phyloP scores from a whole-genome alignment of 2,113 vertebrate genomes.

The Microtus pennsylvanicus region DNA sequence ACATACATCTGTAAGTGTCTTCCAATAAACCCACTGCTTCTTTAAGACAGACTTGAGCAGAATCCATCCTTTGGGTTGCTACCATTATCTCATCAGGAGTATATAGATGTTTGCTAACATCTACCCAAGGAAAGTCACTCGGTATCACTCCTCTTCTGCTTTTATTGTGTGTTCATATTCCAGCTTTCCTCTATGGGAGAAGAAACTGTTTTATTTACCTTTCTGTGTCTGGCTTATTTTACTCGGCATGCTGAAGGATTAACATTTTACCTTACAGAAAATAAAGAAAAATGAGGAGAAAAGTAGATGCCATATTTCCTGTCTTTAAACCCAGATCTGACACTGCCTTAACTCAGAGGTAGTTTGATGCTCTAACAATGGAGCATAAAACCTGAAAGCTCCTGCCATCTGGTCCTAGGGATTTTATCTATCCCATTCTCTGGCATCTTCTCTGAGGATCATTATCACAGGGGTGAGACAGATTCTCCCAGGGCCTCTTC shows the following conservation, averaged over 20 bases:
- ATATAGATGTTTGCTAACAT: neutral
- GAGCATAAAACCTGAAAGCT: neutral
- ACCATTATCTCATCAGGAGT: neutral
- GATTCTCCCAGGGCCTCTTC: neutral
- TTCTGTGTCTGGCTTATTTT: neutral
- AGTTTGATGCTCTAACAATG: neutral
- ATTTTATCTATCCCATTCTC: neutral
- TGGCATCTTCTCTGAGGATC: neutral
- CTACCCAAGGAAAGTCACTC: neutral
- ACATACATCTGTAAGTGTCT: too few relatives aligned
- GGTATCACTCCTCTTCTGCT: neutral
- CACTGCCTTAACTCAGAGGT: neutral
- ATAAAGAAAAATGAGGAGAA: neutral
- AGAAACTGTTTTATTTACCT: neutral
- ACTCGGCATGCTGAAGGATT: neutral
- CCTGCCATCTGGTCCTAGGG: neutral
- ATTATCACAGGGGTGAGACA: neutral
- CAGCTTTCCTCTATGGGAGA: neutral
- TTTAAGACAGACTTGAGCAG: neutral
- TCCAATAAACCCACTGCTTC: neutral
- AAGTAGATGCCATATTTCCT: neutral
- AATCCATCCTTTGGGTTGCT: neutral
- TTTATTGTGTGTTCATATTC: neutral
- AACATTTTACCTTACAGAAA: constrained; percentile 40
- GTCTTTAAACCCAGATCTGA: neutral